These are phyloP conservation scores for Melanotaenia trifasciata DNA, from an alignment of 2,797 vertebrate genomes.

Conservation along the genomic window DNA sequence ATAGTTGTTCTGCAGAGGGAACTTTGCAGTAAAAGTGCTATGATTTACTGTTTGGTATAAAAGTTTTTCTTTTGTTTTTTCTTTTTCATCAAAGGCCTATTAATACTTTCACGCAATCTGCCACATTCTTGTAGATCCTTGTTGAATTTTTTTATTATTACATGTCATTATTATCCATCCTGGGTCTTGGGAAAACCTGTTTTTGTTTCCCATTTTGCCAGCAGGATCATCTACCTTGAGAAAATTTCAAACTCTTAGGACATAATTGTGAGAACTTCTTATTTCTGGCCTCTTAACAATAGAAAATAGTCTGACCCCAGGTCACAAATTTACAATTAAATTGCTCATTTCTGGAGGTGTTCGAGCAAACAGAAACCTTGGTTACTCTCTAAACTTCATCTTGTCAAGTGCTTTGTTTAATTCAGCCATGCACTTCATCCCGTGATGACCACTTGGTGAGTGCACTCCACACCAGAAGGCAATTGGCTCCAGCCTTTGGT, in stretches of 20 bases:
- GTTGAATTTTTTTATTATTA: slow-evolving; percentile 28
- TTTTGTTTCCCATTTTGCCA: too few relatives aligned
- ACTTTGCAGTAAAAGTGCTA: slow-evolving; percentile 8
- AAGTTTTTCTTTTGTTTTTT: slow-evolving; percentile 8
- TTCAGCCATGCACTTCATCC: slow-evolving; percentile 14
- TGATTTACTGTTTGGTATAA: slow-evolving; percentile 17
- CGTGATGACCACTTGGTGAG: slow-evolving; percentile 10
- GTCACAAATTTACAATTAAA: slow-evolving; percentile 5
- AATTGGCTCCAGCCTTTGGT: slow-evolving; percentile 48
- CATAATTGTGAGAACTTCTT: not conserved
- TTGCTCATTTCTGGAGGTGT: not conserved
- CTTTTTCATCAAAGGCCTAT: slow-evolving; percentile 15
- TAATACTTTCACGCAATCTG: slow-evolving; percentile 25
- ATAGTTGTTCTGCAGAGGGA: slow-evolving; percentile 13
- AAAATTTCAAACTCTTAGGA: not conserved
- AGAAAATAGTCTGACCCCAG: not conserved
- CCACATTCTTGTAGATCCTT: slow-evolving; percentile 31
- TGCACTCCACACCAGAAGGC: slow-evolving; percentile 43
- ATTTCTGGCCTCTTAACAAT: not conserved
- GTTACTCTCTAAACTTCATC: not conserved
- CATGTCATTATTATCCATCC: slow-evolving; percentile 18
- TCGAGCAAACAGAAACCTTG: not conserved
- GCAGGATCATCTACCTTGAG: not conserved
- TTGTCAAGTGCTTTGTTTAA: slow-evolving; percentile 8
- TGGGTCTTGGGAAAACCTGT: not conserved